Evolutionary conservation across 2,797 vertebrate species (phyloP), one percentile per base, ranked within the genome.

Genomic region (Leucoraja ocellata): DNA sequence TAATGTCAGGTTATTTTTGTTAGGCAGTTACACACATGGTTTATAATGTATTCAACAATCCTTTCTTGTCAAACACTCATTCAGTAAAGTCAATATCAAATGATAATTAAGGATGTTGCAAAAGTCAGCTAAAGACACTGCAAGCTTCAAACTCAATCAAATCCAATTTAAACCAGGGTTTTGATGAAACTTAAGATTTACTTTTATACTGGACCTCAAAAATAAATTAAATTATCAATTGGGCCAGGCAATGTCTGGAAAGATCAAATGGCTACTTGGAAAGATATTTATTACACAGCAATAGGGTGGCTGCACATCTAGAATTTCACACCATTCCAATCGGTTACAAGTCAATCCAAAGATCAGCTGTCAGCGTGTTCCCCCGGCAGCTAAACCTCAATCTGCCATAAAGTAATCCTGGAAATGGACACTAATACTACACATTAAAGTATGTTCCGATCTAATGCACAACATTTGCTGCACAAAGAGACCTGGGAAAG

Each of bases 291-390:
- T 61, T 28, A 61, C 58, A 28, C 9, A 68, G 7, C 0, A 63
- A 13, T 7, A 63, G 13, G 10, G 25, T 58, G 63, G 58, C n/a
- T 32, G 58, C 0, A 63, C 14, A 58, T 25, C 54, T 2, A 88
- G 84, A 68, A 88, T 68, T 23, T 88, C 84, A 88, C 84, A 68
- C 61, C 84, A 88, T 68, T 8, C 63, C 84, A 88, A 68, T 16
- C n/a, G 5, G n/a, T 7, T 32, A 84, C 61, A 32, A 36, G n/a
- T 68, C 36, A 88, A 88, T 88, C 84, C 84, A 88, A 65, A 32
- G 6, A 58, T 46, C 39, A 86, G 25, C 28, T 86, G 25, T 18
- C 13, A 63, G 6, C 63, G 13, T 6, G 11, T n/a, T 14, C 10
- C n/a, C 74, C 63, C 36, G 84, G 84, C 63, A 68, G 16, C 16